Evolutionary conservation across 2,113 vertebrate species (phyloP).

Genomic region (Poeciliopsis turrubarensis): DNA sequence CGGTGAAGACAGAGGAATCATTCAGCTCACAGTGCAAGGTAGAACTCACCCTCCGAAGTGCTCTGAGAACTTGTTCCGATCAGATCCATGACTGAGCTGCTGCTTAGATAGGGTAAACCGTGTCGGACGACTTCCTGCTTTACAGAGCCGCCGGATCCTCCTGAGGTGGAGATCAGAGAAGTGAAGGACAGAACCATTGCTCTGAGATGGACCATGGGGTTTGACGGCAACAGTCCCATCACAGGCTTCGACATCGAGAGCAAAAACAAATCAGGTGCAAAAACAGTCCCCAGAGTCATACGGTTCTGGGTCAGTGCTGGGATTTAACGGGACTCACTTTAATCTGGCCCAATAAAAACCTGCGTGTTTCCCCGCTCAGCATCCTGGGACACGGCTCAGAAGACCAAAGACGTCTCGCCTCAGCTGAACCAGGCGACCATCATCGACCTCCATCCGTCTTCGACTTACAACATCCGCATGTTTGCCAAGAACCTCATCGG

Average conservation of each 20-base stretch:
- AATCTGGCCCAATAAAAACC: constrained; percentile 53
- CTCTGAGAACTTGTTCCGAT: not conserved
- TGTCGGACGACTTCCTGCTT: constrained; percentile 7
- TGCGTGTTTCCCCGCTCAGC: constrained; percentile 76
- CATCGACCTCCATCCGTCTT: constrained; percentile 97
- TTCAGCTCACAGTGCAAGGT: constrained; percentile 99
- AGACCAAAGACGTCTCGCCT: constrained; percentile 98
- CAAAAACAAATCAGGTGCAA: constrained; percentile 96
- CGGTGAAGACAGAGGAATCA: constrained; percentile 96
- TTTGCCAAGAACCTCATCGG: constrained; percentile 98
- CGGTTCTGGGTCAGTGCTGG: not conserved
- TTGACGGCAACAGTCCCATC: constrained; percentile 97
- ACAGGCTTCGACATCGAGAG: constrained; percentile 98
- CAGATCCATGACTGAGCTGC: not conserved
- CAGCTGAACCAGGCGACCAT: constrained; percentile 99
- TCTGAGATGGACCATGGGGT: constrained; percentile 98
- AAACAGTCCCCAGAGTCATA: not conserved
- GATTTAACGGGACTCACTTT: constrained; percentile 39
- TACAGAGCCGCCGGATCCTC: constrained; percentile 94
- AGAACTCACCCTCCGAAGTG: constrained; percentile 17
- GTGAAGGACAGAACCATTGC: constrained; percentile 96
- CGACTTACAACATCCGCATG: constrained; percentile 99
- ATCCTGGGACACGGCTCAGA: constrained; percentile 97
- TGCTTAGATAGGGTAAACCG: constrained; percentile 8
- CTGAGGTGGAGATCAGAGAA: constrained; percentile 96